Conservation (phyloP, 1,140 invertebrate species). For the Chlorops oryzae region DNA sequence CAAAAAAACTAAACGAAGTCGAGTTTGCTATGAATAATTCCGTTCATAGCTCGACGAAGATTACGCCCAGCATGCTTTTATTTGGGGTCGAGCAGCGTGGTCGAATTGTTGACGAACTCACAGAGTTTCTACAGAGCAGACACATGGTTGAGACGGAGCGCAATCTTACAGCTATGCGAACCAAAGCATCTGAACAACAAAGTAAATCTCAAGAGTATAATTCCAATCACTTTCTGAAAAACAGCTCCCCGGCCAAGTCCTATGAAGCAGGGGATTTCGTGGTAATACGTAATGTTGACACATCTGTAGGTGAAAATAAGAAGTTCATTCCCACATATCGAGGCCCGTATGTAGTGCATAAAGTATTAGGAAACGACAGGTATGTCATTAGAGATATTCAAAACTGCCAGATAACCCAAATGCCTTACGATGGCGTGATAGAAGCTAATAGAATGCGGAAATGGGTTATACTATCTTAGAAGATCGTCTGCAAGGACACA, state of each 20-base stretch:
- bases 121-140: neutral
- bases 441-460: neutral
- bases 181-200: neutral
- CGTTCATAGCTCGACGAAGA: constrained; percentile 14
- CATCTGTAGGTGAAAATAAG: constrained; percentile 16
- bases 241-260: constrained; percentile 11
- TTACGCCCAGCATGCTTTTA: constrained; percentile 19
- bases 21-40: constrained; percentile 27
- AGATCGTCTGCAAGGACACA: no score
- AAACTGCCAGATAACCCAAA: constrained; percentile 18
- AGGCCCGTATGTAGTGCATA: constrained; percentile 23
- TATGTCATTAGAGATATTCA: constrained; percentile 21
- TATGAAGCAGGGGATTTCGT: constrained; percentile 24
- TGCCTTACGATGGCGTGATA: no score
- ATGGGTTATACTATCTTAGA: no score
- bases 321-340: constrained; percentile 25
- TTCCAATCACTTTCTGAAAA: neutral
- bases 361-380: constrained; percentile 21
- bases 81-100: constrained; percentile 16
- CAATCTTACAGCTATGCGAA: neutral
- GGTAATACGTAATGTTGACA: constrained; percentile 20
- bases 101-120: neutral
- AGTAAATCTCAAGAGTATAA: constrained; percentile 5
- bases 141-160: neutral
- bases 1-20: constrained; percentile 14